Base-by-base conservation (phyloP, 2,888 invertebrate species). In the Ecdyonurus torrentis region DNA sequence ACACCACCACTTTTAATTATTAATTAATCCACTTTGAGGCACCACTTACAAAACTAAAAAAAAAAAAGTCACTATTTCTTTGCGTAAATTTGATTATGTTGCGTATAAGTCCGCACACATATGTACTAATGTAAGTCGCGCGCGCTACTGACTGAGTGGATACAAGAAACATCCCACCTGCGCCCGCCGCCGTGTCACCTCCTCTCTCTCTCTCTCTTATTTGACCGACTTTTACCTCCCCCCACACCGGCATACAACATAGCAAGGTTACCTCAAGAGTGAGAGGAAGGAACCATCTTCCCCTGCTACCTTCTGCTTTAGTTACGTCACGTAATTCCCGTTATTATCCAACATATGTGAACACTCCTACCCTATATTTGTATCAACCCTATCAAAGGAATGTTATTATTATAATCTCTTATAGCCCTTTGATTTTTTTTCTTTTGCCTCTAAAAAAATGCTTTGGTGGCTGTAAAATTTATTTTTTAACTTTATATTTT, bases 161-260 rank as follows among this genome's bases (percentile, higher is more conserved):
- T 5, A 37, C 5, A 37, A 37, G 15, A 15, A 37, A 5, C 7
- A 55, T 20, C 55, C 55, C 55, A 55, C 55, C 55, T 55, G 55
- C 55, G 7, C 20, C 15, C 20, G 55, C n/a, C 55, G n/a, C 55
- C 55, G n/a, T 55, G 5, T 10, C 15, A 5, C n/a, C 5, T n/a
- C n/a, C n/a, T n/a, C 55, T n/a, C n/a, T 55, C 55, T n/a, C 55
- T 55, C 55, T 7, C n/a, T 22, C 55, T 7, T 22, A 55, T 5
- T 55, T 55, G 55, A 55, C 55, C 55, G 55, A 55, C 55, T 55
- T 55, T 55, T 55, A 55, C 55, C 55, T 37, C 37, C 37, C 15
- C 15, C 37, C 15, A 37, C 7, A 15, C 37, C 37, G 37, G 37
- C 37, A 37, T 37, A 15, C 37, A 37, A 10, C 7, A 15, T 15